Base-by-base conservation (phyloP, 2,797 vertebrate genomes). In the Epinephelus coioides region DNA sequence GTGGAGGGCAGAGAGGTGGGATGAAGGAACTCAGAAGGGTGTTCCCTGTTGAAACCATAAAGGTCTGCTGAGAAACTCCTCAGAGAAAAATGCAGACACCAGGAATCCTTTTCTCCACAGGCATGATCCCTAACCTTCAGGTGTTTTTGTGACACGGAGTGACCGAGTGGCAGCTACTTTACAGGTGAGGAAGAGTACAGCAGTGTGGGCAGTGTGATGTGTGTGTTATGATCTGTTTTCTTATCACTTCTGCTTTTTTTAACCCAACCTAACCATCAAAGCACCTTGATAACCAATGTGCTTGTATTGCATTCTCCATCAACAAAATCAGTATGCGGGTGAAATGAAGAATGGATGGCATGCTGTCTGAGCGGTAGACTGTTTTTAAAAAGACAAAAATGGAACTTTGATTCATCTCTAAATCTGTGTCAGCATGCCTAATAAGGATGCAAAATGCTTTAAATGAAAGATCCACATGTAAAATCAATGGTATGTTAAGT, bases 171-270 rank as follows among this genome's bases (percentile, higher is more conserved):
- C 19, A 57, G n/a, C 47, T n/a, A 19, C 60, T 49, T 50, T 6
- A 67, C 76, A 89, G 86, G 85, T 89, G 65, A 93, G 87, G n/a
- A 80, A 55, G 40, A 49, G 10, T 14, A 19, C 25, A 44, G 9
- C 44, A 7, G 3, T 55, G 11, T 23, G 59, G 69, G 50, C 13
- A 62, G 23, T 23, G 0, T 25, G 13, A 3, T 11, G 1, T 60
- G 46, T 44, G 9, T 23, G 21, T 50, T 30, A 23, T 49, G 18
- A 19, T 56, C 1, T n/a, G 3, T 5, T 40, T 53, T 57, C 27
- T 72, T 5, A 30, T 64, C 5, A 43, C 12, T 65, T 76, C 19
- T 57, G 14, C 10, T 60, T 19, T 5, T 5, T 4, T n/a, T 70
- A 30, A 49, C 50, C 47, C 2, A 1, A 18, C 2, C 10, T 49